Evolutionary conservation across 1,140 invertebrate species (phyloP).

Genomic region (Berghia stephanieae): DNA sequence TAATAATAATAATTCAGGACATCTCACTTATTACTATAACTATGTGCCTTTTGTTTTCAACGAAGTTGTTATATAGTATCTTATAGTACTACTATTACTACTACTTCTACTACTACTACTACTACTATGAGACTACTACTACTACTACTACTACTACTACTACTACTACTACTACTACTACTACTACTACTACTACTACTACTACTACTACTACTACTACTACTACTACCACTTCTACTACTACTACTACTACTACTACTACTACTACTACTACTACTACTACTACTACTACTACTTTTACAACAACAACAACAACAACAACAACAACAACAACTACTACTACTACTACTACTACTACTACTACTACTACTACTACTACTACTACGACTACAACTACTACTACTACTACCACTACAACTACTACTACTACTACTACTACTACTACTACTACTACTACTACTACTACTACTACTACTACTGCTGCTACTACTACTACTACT

Average conservation of each 20-base stretch:
- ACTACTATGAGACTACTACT: slow-evolving; percentile 17
- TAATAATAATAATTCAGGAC: too few species aligned
- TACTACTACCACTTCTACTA: slow-evolving; percentile 18
- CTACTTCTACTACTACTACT: too few species aligned
- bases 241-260: slow-evolving; percentile 24
- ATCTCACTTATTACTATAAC: too few species aligned
- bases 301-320: slow-evolving; percentile 17
- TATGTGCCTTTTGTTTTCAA: too few species aligned
- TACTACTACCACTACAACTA: slow-evolving; percentile 11
- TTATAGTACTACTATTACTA: too few species aligned
- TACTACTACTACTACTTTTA: slow-evolving; percentile 14
- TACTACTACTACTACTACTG: slow-evolving; percentile 15
- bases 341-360: slow-evolving; percentile 14
- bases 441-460: slow-evolving; percentile 9
- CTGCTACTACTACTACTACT: slow-evolving; percentile 28
- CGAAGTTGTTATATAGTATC: too few species aligned
- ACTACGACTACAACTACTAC: too few species aligned
- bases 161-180: slow-evolving; percentile 23
- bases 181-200: slow-evolving; percentile 29
- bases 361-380: too few species aligned
- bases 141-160: background rate
- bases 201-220: background rate
- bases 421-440: slow-evolving; percentile 27
- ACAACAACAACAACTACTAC: slow-evolving; percentile 6
- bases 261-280: slow-evolving; percentile 21